Evolutionary conservation across 2,888 invertebrate genomes (phyloP).

Genomic region (Pachycephus smyrnensis): DNA sequence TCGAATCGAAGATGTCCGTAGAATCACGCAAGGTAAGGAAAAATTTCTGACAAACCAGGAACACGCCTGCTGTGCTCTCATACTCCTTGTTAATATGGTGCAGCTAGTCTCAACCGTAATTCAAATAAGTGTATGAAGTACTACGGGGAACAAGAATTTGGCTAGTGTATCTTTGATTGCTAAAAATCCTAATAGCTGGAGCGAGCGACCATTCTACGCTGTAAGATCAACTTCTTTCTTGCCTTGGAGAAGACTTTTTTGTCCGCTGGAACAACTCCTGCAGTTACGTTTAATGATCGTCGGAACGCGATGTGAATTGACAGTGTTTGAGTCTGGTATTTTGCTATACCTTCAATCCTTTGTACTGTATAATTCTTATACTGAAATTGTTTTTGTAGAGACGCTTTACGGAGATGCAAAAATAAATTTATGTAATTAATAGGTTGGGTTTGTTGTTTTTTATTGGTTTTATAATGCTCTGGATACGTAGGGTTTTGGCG

Average conservation of each 20-base stretch:
- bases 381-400: background rate
- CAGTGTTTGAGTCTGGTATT: background rate
- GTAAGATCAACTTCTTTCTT: no score
- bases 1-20: constrained; percentile 35
- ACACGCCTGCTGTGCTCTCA: background rate
- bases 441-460: background rate
- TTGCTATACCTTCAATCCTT: background rate
- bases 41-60: constrained; percentile 19
- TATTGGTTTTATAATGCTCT: background rate
- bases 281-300: no score
- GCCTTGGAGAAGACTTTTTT: no score
- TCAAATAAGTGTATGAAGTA: background rate
- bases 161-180: background rate
- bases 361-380: background rate
- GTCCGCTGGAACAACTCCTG: no score
- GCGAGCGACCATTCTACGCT: no score
- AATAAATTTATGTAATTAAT: background rate
- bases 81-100: background rate
- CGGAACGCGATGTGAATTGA: no score
- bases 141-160: background rate
- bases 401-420: background rate
- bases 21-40: constrained; percentile 35
- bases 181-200: background rate
- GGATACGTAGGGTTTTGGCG: background rate
- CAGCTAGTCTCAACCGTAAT: background rate